phyloP scores from a whole-genome alignment of 2,113 vertebrate genomes.

The Diglossa brunneiventris region DNA sequence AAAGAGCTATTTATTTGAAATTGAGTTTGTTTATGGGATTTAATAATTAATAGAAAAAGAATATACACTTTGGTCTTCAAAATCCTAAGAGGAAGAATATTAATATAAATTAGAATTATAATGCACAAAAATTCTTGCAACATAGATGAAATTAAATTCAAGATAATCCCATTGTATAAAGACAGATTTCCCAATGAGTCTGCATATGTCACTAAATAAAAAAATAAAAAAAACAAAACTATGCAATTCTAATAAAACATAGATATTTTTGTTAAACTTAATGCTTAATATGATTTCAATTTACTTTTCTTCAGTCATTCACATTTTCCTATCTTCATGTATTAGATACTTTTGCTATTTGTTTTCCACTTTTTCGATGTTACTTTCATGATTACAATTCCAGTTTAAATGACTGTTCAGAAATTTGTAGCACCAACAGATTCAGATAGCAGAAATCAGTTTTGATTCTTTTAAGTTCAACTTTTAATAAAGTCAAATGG shows the following conservation, averaged over 20 bases:
- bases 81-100: neutral
- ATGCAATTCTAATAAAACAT: neutral
- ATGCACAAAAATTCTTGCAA: neutral
- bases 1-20: neutral
- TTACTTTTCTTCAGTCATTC: neutral
- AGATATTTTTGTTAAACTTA: neutral
- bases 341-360: neutral
- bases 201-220: neutral
- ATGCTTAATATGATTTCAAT: neutral
- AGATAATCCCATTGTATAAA: neutral
- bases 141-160: neutral
- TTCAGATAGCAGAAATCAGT: neutral
- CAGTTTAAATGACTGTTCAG: neutral
- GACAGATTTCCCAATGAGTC: neutral
- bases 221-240: neutral
- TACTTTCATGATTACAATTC: neutral
- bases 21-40: neutral
- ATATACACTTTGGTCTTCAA: neutral
- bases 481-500: neutral
- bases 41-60: neutral
- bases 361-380: neutral
- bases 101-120: neutral
- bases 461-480: neutral
- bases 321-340: neutral
- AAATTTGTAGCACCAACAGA: neutral